These are phyloP conservation scores for Margarornis squamiger DNA, from an alignment of 2,797 vertebrate species.

Conservation along the genomic window DNA sequence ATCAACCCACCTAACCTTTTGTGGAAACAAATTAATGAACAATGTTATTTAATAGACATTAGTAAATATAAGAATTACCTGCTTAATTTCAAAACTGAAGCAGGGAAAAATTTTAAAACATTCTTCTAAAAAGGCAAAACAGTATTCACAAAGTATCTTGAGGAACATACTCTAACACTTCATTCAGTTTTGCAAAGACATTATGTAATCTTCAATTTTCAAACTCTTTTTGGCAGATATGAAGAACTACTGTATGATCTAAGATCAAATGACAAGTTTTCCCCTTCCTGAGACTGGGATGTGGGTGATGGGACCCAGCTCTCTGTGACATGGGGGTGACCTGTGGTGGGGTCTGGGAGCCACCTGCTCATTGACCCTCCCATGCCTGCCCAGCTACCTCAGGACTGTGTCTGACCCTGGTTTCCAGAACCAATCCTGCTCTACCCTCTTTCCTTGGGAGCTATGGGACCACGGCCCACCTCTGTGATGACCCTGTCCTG, in stretches of 20 bases:
- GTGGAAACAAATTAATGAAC: not conserved
- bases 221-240: not conserved
- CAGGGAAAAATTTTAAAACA: not conserved
- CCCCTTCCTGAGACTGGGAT: fast-evolving
- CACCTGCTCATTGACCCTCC: fast-evolving
- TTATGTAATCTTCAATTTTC: not conserved
- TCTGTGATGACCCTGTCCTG: not conserved
- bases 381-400: fast-evolving
- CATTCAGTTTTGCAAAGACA: not conserved
- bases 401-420: not conserved
- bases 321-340: fast-evolving
- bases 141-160: not conserved
- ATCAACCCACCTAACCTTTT: not conserved
- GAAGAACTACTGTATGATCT: fast-evolving
- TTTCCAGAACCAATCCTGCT: fast-evolving
- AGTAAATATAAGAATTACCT: not conserved
- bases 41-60: not conserved
- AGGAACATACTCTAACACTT: not conserved
- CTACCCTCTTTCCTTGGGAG: fast-evolving
- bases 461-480: fast-evolving
- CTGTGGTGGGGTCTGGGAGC: not conserved
- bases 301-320: fast-evolving
- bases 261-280: not conserved
- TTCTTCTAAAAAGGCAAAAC: not conserved
- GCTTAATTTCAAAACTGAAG: not conserved